Conservation (phyloP, 1,140 invertebrate genomes). For the Adoxophyes honmai region DNA sequence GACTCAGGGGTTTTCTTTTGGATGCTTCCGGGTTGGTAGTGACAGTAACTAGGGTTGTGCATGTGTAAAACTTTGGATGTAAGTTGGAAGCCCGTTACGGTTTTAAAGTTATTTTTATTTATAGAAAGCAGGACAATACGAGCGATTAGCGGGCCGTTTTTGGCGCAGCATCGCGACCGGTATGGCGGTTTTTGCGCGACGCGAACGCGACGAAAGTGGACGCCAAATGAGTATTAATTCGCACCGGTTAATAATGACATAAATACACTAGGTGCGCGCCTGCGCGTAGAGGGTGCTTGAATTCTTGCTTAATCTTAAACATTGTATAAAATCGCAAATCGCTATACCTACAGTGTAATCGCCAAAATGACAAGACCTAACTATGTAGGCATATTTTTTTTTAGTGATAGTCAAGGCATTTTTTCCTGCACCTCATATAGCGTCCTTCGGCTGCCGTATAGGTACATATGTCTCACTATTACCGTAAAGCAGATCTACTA, state of each 20-base stretch:
- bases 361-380: no score
- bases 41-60: background rate
- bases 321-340: background rate
- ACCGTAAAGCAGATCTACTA: no score
- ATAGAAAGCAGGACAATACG: slow-evolving; percentile 10
- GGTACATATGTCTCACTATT: no score
- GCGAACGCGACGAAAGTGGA: slow-evolving; percentile 65
- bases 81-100: background rate
- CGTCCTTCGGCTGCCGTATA: no score
- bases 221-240: slow-evolving; percentile 74
- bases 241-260: slow-evolving; percentile 74
- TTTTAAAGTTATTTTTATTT: slow-evolving; percentile 7
- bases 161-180: slow-evolving; percentile 35
- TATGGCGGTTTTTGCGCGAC: slow-evolving; percentile 56
- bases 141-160: slow-evolving; percentile 42
- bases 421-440: no score
- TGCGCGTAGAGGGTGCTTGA: background rate
- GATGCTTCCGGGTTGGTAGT: background rate
- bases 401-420: no score
- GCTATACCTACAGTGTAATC: no score
- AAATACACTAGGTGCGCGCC: slow-evolving; percentile 61
- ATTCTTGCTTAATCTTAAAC: no score
- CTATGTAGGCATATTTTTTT: no score
- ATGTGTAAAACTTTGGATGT: background rate
- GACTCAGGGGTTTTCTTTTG: background rate